Base-by-base conservation (phyloP, 2,888 invertebrate genomes). In the Julus scandinavius region DNA sequence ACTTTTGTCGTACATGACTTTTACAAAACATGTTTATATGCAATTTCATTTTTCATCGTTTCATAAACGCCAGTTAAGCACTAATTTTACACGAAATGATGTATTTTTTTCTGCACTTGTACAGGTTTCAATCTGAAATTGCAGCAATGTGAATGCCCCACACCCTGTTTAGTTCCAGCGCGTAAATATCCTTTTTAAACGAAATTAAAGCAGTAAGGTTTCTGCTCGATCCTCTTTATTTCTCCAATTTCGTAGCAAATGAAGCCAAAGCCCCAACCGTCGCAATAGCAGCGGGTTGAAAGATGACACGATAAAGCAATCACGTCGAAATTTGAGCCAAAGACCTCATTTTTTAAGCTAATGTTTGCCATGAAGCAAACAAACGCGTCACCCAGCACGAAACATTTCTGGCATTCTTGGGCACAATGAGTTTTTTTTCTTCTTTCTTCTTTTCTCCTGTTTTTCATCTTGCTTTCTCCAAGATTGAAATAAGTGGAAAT, bases 291-390 rank as follows among this genome's bases (percentile, higher is more conserved):
- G 84, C 45, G 2, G 40, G 38, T 40, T 84, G 84, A 84, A 84
- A 84, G 84, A 84, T 84, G 84, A 84, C 84, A 84, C 84, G 84
- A 40, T 84, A 84, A 84, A 84, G 84, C 84, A 84, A 84, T 84
- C 84, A 84, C 84, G 84, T 40, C 84, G 84, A 84, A 84, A 84
- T 84, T 84, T 84, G 84, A 84, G 84, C 40, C 45, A 41, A 41
- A 15, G n/a, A 84, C 84, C 40, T 84, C 45, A 84, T 84, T 84
- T 84, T 84, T 84, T 84, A 84, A 84, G 40, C 84, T 84, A 84
- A 41, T 84, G 84, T 84, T 84, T 29, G 84, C n/a, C 84, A 17
- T 84, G 63, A 17, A 63, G 63, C 63, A 63, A 63, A 63, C 84
- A 84, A 84, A 84, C 84, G 45, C 84, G 6, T 13, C 45, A 84